A percentile compares a stretch with the other conserved stretches of the same genome.
Conservation (phyloP, 2,113 vertebrate species). For the Bombycilla garrulus region DNA sequence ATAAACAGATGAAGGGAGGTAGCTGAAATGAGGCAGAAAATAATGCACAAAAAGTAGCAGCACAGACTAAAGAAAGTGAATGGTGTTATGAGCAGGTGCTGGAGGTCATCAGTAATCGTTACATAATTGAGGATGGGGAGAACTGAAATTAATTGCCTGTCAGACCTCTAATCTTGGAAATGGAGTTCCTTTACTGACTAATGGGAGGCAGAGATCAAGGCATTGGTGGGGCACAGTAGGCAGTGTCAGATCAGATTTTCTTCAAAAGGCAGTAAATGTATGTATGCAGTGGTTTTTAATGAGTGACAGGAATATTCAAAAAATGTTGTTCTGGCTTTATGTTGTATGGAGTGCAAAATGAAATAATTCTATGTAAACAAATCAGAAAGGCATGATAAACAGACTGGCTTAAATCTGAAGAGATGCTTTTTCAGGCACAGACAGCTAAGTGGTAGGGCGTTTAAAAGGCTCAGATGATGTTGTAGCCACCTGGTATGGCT, state of each 20-base stretch:
- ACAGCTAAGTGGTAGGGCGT: neutral
- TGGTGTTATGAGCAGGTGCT: neutral
- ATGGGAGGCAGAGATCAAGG: neutral
- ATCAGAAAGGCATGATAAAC: neutral
- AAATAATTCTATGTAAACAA: neutral
- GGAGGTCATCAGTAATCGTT: slow-evolving; percentile 4
- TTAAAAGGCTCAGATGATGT: neutral
- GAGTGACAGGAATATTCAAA: neutral
- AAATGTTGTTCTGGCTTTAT: neutral
- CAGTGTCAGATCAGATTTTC: neutral
- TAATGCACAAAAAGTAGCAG: neutral
- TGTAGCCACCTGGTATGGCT: neutral
- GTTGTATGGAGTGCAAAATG: neutral
- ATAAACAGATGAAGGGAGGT: neutral
- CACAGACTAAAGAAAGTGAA: neutral
- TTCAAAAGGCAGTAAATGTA: neutral
- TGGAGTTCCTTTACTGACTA: neutral
- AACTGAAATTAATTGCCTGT: slow-evolving; percentile 36
- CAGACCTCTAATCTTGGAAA: neutral
- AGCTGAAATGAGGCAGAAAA: neutral
- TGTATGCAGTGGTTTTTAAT: fast-evolving
- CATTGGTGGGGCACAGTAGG: neutral
- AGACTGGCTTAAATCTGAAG: neutral
- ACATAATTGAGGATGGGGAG: neutral
- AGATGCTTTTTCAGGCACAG: neutral